These are phyloP conservation scores for Polyommatus icarus DNA, from an alignment of 2,888 invertebrate species.

Conservation along the genomic window DNA sequence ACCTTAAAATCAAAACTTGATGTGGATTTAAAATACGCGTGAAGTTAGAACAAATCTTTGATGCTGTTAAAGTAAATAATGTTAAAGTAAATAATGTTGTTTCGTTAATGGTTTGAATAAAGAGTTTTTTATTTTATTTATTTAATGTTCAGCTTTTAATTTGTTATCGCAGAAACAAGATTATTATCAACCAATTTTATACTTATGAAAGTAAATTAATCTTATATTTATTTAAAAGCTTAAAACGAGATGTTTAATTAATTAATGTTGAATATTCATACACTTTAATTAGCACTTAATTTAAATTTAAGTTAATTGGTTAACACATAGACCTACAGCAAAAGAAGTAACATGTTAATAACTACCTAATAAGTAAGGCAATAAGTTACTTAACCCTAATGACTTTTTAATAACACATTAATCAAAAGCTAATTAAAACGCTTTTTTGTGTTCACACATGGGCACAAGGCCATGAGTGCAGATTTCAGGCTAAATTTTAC, in stretches of 20 bases:
- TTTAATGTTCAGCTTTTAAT: not conserved
- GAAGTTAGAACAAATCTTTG: not conserved
- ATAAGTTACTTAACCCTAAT: not conserved
- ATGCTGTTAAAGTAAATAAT: not conserved
- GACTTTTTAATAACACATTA: slow-evolving; percentile 8
- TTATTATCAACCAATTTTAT: not conserved
- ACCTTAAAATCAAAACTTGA: not conserved
- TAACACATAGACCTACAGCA: not conserved
- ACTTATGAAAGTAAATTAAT: not conserved
- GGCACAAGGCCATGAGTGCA: not conserved
- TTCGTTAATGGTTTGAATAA: too few species aligned
- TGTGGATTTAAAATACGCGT: not conserved
- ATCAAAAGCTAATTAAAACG: not conserved
- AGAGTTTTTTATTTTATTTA: too few species aligned
- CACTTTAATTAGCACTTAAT: slow-evolving; percentile 3
- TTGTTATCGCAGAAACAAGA: not conserved
- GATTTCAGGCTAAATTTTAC: not conserved
- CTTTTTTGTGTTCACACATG: not conserved
- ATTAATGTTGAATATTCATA: not conserved
- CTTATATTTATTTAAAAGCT: not conserved
- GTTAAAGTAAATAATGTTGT: too few species aligned
- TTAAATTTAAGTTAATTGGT: not conserved
- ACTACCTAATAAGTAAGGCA: not conserved
- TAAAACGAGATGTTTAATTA: not conserved
- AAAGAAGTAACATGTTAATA: not conserved